Evolutionary conservation across 2,888 invertebrate species (phyloP).

Genomic region (Diplazon laetatorius): DNA sequence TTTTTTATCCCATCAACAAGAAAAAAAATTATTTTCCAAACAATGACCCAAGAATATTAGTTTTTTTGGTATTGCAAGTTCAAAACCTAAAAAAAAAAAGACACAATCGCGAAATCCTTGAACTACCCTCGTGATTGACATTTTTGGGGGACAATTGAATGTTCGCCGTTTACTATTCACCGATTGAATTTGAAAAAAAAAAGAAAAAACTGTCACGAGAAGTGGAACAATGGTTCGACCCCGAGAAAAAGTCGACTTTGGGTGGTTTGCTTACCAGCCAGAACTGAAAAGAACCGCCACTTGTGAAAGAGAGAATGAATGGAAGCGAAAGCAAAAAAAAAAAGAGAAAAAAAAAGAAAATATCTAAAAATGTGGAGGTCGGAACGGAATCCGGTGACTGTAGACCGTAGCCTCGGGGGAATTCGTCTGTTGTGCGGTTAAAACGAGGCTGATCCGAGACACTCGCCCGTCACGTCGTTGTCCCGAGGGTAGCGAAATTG

Average conservation of each 20-base stretch:
- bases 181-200: too few species aligned
- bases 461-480: neutral
- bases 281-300: constrained; percentile 11
- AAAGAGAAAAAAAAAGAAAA: constrained; percentile 4
- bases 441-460: neutral
- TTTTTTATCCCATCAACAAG: too few species aligned
- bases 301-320: neutral
- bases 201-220: neutral
- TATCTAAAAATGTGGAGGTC: neutral
- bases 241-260: constrained; percentile 6
- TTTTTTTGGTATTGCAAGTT: too few species aligned
- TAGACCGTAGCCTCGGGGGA: constrained; percentile 23
- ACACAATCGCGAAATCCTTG: neutral
- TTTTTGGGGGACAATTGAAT: neutral
- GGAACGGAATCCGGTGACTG: constrained; percentile 1
- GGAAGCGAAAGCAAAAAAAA: neutral
- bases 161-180: neutral
- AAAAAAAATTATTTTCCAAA: too few species aligned
- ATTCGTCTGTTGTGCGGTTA: constrained; percentile 8
- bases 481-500: constrained; percentile 23
- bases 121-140: neutral
- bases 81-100: neutral
- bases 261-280: too few species aligned
- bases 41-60: too few species aligned
- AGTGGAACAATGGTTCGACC: neutral